Evolutionary conservation across 2,113 vertebrate genomes (phyloP), one percentile per base, ranked within the genome.

Genomic region (Corythornis madagascariensis): DNA sequence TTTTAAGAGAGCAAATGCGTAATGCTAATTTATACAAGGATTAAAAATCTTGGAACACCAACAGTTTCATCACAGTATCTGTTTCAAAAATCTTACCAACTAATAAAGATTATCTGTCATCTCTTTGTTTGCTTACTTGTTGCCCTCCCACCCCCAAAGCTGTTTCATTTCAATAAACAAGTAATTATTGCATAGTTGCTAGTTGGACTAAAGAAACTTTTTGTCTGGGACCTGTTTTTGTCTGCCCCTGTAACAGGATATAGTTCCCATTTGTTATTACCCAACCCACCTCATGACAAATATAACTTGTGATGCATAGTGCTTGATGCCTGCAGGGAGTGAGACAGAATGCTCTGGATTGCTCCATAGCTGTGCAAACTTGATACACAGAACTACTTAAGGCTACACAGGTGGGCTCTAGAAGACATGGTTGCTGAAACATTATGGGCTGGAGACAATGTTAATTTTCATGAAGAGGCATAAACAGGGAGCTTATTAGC

Each of bases 371-470:
- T 12, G 1, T 19, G 12, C 60, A 86, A 74, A 71, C 13, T 40
- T 4, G 0, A 1, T 17, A 22, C 25, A 43, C 9, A 28, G 19
- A 56, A 13, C 9, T 40, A 16, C 12, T 43, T 13, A 20, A 65
- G 26, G 35, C 42, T 0, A 9, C 47, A 65, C 11, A 45, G 35
- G 7, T 35, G 31, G 16, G 28, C 2, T 89, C 40, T 22, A 56
- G 65, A 71, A 11, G 15, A 53, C 10, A 3, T 4, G 7, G 18
- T 16, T n/a, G 31, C 40, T 67, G 10, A 40, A 66, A 4, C 42
- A n/a, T 52, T 64, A 45, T 13, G 79, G 48, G 3, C 33, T 73
- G 33, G 43, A 75, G 16, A 66, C 7, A 19, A 45, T 45, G 28
- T 8, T 75, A 33, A 40, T 43, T 75, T 35, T 29, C 56, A 31